Evolutionary conservation across 2,113 vertebrate genomes (phyloP).

Genomic region (Anseranas semipalmata): DNA sequence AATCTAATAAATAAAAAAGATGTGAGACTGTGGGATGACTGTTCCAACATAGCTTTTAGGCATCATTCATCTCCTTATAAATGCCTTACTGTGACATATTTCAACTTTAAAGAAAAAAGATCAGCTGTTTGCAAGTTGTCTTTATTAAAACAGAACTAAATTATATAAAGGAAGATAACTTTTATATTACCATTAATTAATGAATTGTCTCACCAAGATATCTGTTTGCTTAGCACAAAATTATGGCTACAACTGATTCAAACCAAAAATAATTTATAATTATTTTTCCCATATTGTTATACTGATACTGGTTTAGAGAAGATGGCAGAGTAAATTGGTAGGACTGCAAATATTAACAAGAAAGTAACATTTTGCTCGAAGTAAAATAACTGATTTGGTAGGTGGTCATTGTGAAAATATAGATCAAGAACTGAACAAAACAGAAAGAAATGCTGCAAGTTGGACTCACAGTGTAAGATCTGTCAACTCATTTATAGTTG

Average conservation of each 20-base stretch:
- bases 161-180: not conserved
- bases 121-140: slow-evolving; percentile 8
- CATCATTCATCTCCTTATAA: slow-evolving; percentile 58
- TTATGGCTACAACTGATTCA: not conserved
- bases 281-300: not conserved
- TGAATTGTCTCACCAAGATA: not conserved
- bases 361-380: not conserved
- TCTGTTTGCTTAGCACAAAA: not conserved
- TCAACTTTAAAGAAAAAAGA: not conserved
- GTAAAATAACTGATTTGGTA: not conserved
- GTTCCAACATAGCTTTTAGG: slow-evolving; percentile 47
- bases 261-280: not conserved
- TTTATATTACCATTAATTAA: slow-evolving; percentile 9
- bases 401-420: not conserved
- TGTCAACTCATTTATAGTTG: not conserved
- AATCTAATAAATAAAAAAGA: not conserved
- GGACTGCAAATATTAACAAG: not conserved
- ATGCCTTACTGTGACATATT: slow-evolving; percentile 7
- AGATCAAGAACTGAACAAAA: not conserved
- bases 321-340: not conserved
- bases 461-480: not conserved
- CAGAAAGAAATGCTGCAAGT: not conserved
- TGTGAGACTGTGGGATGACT: slow-evolving; percentile 43
- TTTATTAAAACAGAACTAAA: slow-evolving; percentile 30
- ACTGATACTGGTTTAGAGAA: not conserved